Evolutionary conservation across 2,797 vertebrate species (phyloP).

Genomic region (Chaenodraco wilsoni): DNA sequence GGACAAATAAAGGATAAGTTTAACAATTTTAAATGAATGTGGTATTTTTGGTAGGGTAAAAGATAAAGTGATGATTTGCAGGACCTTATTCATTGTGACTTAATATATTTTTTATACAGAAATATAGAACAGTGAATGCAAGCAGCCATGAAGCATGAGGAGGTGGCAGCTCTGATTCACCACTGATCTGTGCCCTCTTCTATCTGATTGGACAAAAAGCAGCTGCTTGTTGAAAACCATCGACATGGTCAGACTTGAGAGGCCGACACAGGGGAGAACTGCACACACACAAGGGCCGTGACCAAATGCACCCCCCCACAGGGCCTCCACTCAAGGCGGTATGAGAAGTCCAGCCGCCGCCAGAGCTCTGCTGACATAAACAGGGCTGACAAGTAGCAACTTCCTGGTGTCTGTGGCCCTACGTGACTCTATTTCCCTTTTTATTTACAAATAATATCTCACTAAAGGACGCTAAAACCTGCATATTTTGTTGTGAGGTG

Average conservation of each 20-base stretch:
- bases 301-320: background rate
- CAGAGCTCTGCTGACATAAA: conserved; percentile 38
- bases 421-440: background rate
- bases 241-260: conserved; percentile 15
- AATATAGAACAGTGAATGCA: conserved; percentile 5
- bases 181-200: conserved; percentile 24
- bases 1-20: background rate
- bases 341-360: background rate
- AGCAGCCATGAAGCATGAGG: conserved; percentile 14
- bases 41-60: background rate
- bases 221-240: conserved; percentile 21
- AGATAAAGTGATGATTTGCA: background rate
- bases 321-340: background rate
- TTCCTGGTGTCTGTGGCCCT: conserved; percentile 21
- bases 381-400: conserved; percentile 24
- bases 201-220: conserved; percentile 35
- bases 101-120: background rate
- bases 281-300: background rate
- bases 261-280: background rate
- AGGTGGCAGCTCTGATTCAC: conserved; percentile 21
- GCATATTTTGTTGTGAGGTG: background rate
- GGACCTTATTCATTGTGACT: background rate
- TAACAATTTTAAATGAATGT: background rate
- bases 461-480: background rate
- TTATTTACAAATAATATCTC: conserved; percentile 18